A percentile compares a stretch with the other conserved stretches of the same genome.
These are phyloP conservation scores for Aix galericulata DNA, from an alignment of 2,113 vertebrate genomes.

Conservation along the genomic window DNA sequence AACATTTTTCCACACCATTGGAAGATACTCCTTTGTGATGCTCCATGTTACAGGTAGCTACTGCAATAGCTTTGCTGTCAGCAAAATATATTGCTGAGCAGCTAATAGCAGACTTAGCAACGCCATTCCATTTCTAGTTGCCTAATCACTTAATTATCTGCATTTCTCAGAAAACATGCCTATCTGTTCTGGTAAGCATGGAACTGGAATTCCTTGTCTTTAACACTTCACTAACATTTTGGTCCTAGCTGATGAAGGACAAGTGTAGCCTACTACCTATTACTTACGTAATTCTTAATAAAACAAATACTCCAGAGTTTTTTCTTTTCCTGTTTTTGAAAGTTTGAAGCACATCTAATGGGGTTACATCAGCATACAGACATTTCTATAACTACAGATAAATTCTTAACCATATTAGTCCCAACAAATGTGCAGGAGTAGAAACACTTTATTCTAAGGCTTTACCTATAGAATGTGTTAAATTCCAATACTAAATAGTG, in stretches of 20 bases:
- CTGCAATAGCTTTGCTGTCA: not conserved
- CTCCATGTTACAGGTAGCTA: not conserved
- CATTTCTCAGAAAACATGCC: not conserved
- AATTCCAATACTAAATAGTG: not conserved
- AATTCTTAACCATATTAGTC: not conserved
- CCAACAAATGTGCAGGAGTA: not conserved
- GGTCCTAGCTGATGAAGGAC: slow-evolving; percentile 9
- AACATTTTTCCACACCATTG: not conserved
- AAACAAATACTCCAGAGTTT: not conserved
- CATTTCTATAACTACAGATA: not conserved
- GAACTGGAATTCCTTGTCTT: not conserved
- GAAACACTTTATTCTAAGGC: not conserved
- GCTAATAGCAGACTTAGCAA: not conserved
- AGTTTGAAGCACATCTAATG: not conserved
- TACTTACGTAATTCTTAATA: slow-evolving; percentile 36
- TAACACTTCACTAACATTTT: not conserved
- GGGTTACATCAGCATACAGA: not conserved
- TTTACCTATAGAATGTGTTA: not conserved
- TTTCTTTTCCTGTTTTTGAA: not conserved
- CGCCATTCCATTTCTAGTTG: not conserved
- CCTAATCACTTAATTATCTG: not conserved
- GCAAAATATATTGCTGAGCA: not conserved
- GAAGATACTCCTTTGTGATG: not conserved
- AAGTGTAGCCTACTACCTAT: slow-evolving; percentile 16
- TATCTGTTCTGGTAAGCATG: not conserved